Percentiles rank a stretch among this genome's conserved stretches.
Conservation (phyloP, 2,113 vertebrate species). For the Laticauda colubrina region DNA sequence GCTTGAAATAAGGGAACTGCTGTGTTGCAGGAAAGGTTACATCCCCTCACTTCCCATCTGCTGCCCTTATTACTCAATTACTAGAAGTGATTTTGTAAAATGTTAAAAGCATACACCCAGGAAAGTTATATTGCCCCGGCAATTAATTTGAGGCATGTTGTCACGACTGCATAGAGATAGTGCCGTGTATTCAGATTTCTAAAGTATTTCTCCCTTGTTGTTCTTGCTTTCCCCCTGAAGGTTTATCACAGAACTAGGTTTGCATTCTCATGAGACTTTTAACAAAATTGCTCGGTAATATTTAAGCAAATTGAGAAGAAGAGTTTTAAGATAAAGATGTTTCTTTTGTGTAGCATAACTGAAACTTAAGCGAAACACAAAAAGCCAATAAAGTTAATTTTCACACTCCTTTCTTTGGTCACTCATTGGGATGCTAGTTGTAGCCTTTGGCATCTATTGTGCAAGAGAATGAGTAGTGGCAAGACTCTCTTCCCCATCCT, state of each 20-base stretch:
- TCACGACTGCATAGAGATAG: neutral
- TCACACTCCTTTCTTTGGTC: neutral
- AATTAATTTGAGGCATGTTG: slow-evolving; percentile 9
- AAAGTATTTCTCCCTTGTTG: neutral
- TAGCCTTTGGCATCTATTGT: neutral
- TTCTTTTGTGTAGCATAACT: neutral
- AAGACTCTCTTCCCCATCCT: neutral
- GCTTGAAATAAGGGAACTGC: slow-evolving; percentile 15
- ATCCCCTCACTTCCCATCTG: slow-evolving; percentile 17
- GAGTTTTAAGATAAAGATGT: neutral
- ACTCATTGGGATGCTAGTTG: neutral
- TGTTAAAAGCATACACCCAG: slow-evolving; percentile 13
- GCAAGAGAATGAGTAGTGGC: neutral
- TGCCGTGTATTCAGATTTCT: neutral
- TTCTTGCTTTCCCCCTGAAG: slow-evolving; percentile 17
- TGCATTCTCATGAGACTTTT: slow-evolving; percentile 7
- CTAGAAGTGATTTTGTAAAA: slow-evolving; percentile 15
- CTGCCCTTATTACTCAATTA: slow-evolving; percentile 34
- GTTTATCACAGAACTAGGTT: slow-evolving; percentile 3
- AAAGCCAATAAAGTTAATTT: neutral
- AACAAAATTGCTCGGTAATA: neutral
- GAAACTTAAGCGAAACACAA: neutral
- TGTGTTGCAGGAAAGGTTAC: neutral
- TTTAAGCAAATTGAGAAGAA: neutral
- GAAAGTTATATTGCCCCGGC: slow-evolving; percentile 8